phyloP scores from a whole-genome alignment of 2,113 vertebrate species.

The Coreoperca whiteheadi region DNA sequence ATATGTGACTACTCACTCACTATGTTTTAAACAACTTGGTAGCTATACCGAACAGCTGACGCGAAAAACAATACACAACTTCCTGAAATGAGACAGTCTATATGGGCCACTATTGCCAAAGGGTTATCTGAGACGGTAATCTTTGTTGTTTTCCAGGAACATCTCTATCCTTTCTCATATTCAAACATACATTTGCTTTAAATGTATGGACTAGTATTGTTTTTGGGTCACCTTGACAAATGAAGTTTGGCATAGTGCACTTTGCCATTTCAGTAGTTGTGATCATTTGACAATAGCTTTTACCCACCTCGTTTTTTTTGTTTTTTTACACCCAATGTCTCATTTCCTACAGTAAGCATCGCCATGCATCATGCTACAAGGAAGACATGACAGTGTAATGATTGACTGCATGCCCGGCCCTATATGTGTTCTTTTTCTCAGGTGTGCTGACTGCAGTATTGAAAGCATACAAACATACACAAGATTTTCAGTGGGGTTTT shows the following conservation, averaged over 20 bases:
- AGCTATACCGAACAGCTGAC: not conserved
- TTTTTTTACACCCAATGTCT: constrained; percentile 22
- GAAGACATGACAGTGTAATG: constrained; percentile 37
- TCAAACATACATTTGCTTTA: not conserved
- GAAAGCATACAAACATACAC: not conserved
- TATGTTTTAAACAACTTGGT: not conserved
- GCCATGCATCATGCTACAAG: constrained; percentile 1
- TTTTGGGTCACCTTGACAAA: constrained; percentile 15
- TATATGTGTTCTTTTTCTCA: constrained; percentile 17
- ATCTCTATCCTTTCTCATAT: not conserved
- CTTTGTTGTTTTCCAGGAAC: not conserved
- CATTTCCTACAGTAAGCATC: constrained; percentile 9
- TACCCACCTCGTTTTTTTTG: not conserved
- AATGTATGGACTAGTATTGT: not conserved
- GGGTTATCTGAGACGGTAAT: not conserved
- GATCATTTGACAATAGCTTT: constrained; percentile 27
- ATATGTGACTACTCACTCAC: not conserved
- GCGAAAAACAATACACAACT: constrained; percentile 47
- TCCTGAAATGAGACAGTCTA: constrained; percentile 45
- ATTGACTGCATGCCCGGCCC: constrained; percentile 28
- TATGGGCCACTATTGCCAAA: not conserved
- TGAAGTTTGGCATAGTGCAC: not conserved
- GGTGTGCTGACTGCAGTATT: not conserved
- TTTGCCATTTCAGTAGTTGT: constrained; percentile 15
- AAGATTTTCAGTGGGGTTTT: not conserved